Conservation (phyloP, 2,797 vertebrate genomes). For the Falco biarmicus region DNA sequence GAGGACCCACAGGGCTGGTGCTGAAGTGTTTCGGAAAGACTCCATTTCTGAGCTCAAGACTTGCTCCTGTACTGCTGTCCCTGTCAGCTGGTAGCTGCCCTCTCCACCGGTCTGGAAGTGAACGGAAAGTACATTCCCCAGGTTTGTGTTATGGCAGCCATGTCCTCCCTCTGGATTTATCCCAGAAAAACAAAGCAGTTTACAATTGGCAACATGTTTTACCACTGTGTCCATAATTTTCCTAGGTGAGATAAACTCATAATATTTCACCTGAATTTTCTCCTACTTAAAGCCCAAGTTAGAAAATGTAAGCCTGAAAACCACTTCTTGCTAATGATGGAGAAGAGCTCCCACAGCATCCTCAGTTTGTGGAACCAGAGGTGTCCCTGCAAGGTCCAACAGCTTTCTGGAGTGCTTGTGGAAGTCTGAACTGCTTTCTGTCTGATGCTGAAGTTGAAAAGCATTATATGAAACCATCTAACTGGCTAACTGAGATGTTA, state of each 20-base stretch:
- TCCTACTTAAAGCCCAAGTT: not conserved
- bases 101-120: not conserved
- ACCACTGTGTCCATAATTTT: not conserved
- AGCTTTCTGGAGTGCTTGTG: not conserved
- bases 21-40: not conserved
- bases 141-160: not conserved
- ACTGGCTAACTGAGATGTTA: not conserved
- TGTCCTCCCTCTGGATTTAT: not conserved
- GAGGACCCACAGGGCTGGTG: not conserved
- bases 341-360: not conserved
- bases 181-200: not conserved
- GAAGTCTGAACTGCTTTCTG: not conserved
- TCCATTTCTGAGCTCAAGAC: not conserved
- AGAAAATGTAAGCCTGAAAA: not conserved
- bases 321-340: not conserved
- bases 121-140: not conserved
- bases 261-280: not conserved
- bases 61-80: not conserved
- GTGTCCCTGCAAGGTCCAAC: accelerated
- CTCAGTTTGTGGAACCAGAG: too few relatives aligned
- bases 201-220: not conserved
- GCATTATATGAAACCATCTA: not conserved
- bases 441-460: not conserved
- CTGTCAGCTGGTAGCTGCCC: not conserved
- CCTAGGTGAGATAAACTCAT: not conserved